Percentiles rank a stretch among this genome's conserved stretches.
These are phyloP conservation scores for Podotricha telesiphe DNA, from an alignment of 2,888 invertebrate species.

Conservation along the genomic window DNA sequence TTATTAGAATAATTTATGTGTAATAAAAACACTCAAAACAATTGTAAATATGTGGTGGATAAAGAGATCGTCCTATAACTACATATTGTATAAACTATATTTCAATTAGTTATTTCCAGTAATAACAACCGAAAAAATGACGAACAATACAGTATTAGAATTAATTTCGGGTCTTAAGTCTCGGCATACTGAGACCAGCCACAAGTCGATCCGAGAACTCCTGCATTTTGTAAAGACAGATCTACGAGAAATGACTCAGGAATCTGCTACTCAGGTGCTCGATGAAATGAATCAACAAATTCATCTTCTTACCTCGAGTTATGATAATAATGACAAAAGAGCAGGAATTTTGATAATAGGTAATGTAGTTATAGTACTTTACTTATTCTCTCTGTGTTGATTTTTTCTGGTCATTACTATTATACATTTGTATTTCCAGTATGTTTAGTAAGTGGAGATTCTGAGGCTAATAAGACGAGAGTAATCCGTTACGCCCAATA, in stretches of 20 bases:
- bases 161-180: constrained; percentile 94
- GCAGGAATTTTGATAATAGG: constrained; percentile 97
- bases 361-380: constrained; percentile 22
- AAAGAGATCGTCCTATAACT: neutral
- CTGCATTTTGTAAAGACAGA: constrained; percentile 95
- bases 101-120: constrained; percentile 5
- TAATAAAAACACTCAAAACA: neutral
- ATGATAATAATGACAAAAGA: constrained; percentile 96
- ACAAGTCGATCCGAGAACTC: constrained; percentile 93
- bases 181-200: constrained; percentile 91
- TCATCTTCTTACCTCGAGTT: constrained; percentile 95
- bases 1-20: neutral
- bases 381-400: neutral
- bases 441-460: constrained; percentile 95
- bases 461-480: constrained; percentile 93
- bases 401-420: neutral
- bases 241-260: constrained; percentile 92
- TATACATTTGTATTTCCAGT: constrained; percentile 82
- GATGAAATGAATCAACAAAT: constrained; percentile 98
- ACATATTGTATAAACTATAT: neutral
- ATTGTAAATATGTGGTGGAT: constrained; percentile 17
- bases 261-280: constrained; percentile 92
- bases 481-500: constrained; percentile 96
- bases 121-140: constrained; percentile 35
- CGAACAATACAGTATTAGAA: constrained; percentile 79